Evolutionary conservation across 2,888 invertebrate genomes (phyloP), one percentile per base, ranked within the genome.

Genomic region (Agrotis puta): DNA sequence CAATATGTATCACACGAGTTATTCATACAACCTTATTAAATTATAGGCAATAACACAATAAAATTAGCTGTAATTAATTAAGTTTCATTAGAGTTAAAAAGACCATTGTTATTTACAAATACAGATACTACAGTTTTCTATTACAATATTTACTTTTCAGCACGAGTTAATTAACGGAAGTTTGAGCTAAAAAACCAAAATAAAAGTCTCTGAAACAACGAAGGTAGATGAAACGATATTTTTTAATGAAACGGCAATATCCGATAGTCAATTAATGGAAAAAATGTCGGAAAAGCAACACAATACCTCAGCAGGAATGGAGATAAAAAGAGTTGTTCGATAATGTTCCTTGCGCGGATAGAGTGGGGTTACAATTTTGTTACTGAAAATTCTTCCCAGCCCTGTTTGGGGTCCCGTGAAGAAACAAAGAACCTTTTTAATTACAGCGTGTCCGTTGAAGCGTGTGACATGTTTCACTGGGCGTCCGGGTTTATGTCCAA

Each of bases 371-470:
- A 62, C 51, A 51, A 50, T 68, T 68, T 74, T 58, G 48, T 70
- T 59, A 54, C 11, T 33, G 58, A 53, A 70, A 50, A 77, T 27
- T 70, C 51, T 58, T 59, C 24, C 33, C 18, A n/a, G 56, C 47
- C 51, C 33, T 13, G 43, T n/a, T 45, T 63, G 6, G 63, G 63
- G 53, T 78, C 71, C 63, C 71, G 45, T 50, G 9, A 16, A 54
- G 48, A 54, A 47, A 78, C 61, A 77, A 74, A 57, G 53, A 63
- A 57, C 57, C 58, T 45, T 70, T 74, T 75, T 77, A 78, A 78
- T 78, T 78, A 78, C 58, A 71, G 43, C 71, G 50, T 63, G 79
- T 59, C 14, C 22, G 24, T 33, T 63, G 48, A 24, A 59, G 53
- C 53, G 53, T 54, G 48, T 78, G 53, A 64, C 72, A 59, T 58